Conservation (phyloP, 1,140 invertebrate genomes). For the Neuroterus valhalla region DNA sequence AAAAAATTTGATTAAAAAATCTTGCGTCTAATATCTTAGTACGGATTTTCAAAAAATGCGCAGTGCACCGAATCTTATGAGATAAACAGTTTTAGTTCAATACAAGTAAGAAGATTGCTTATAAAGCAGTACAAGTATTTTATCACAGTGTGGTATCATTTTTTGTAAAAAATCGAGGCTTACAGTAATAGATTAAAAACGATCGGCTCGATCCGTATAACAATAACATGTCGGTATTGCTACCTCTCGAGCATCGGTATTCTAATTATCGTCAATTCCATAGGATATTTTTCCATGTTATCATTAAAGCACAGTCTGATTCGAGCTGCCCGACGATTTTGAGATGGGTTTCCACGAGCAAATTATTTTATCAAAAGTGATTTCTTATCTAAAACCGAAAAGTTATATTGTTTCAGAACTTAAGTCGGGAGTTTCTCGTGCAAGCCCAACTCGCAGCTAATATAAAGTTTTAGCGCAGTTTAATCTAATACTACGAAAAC, state of each 20-base stretch:
- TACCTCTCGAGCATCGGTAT: constrained; percentile 38
- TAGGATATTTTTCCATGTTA: constrained; percentile 23
- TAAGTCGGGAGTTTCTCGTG: constrained; percentile 25
- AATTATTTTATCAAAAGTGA: constrained; percentile 24
- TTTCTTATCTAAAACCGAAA: not conserved
- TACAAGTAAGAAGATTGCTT: constrained; percentile 25
- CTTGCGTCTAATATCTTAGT: constrained; percentile 12
- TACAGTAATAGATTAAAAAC: constrained; percentile 24
- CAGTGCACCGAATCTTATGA: constrained; percentile 20
- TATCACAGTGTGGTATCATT: constrained; percentile 56
- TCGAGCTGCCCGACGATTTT: constrained; percentile 63
- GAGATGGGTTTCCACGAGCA: constrained; percentile 48
- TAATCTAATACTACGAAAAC: constrained; percentile 29
- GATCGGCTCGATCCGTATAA: constrained; percentile 32
- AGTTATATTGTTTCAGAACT: not conserved
- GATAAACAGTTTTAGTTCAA: constrained; percentile 17
- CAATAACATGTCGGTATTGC: constrained; percentile 27
- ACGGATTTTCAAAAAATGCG: not conserved
- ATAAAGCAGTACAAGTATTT: constrained; percentile 33
- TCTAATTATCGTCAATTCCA: constrained; percentile 60
- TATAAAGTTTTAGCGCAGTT: constrained; percentile 35
- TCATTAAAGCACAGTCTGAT: constrained; percentile 36
- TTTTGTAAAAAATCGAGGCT: constrained; percentile 34
- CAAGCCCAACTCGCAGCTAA: constrained; percentile 45
- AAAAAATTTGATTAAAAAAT: constrained; percentile 5